phyloP scores from a whole-genome alignment of 2,797 vertebrate species.

The Phalanger gymnotis region DNA sequence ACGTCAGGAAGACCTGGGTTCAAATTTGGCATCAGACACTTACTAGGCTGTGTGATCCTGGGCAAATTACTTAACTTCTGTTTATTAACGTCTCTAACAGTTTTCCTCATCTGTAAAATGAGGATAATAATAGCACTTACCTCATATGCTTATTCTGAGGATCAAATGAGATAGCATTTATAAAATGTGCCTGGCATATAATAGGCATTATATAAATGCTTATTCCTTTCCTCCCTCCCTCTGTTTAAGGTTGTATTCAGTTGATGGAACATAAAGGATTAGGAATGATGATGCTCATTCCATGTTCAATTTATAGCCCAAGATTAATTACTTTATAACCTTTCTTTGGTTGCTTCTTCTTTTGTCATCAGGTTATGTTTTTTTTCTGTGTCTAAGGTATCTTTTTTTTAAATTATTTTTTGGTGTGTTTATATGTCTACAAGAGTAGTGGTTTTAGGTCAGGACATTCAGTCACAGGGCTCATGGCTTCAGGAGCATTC shows the following conservation, averaged over 20 bases:
- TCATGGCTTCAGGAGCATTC: neutral
- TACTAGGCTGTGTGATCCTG: neutral
- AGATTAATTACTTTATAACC: neutral
- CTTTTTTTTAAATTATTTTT: neutral
- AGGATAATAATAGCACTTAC: neutral
- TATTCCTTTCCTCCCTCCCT: neutral
- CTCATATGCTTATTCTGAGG: neutral
- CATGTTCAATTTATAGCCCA: neutral
- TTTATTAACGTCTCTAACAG: neutral
- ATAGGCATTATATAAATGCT: neutral
- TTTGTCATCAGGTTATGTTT: neutral
- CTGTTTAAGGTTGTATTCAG: neutral
- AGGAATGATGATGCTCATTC: neutral
- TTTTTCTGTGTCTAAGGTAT: neutral
- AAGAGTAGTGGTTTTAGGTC: neutral
- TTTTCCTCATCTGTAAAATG: neutral
- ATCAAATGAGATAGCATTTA: neutral
- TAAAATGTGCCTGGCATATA: neutral
- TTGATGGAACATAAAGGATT: neutral
- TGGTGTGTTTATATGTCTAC: neutral
- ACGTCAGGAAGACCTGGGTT: neutral
- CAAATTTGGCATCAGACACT: neutral
- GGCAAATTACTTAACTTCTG: neutral
- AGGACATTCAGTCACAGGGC: neutral
- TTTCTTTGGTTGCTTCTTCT: neutral